Conservation (phyloP, 1,140 invertebrate species). For the Hestina assimilis region DNA sequence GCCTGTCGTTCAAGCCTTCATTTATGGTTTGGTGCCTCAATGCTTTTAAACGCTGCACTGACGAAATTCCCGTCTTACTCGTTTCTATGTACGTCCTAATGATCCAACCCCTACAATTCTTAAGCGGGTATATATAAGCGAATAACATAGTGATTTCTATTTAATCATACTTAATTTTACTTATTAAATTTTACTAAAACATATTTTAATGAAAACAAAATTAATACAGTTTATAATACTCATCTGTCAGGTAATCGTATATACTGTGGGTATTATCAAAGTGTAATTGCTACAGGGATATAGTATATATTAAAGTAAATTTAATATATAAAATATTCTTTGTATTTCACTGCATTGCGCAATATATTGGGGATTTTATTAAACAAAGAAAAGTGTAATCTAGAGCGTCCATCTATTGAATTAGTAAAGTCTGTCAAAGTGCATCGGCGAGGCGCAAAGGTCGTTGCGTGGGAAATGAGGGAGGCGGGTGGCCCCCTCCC, state of each 20-base stretch:
- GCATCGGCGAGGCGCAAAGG: conserved; percentile 73
- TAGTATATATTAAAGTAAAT: background rate
- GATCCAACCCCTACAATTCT: conserved; percentile 4
- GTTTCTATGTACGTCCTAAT: conserved; percentile 23
- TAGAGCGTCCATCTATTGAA: conserved; percentile 71
- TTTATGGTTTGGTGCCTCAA: conserved; percentile 62
- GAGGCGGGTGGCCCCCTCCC: conserved; percentile 36
- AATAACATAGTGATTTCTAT: no score
- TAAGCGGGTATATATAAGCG: no score
- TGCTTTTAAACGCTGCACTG: conserved; percentile 46
- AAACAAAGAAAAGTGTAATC: conserved; percentile 39
- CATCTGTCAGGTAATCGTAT: no score
- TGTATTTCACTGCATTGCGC: conserved; percentile 3
- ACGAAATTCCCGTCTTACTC: conserved; percentile 40
- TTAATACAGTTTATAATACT: no score
- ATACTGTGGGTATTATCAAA: no score
- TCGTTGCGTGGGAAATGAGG: conserved; percentile 71
- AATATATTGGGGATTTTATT: conserved; percentile 24
- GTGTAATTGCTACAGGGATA: background rate
- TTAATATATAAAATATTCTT: background rate
- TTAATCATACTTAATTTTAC: no score
- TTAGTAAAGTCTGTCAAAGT: conserved; percentile 77
- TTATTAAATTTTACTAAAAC: no score
- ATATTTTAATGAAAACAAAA: no score
- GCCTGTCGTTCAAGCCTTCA: conserved; percentile 62